A percentile compares a stretch with the other conserved stretches of the same genome.
Conservation (phyloP, 1,140 invertebrate species). For the Drosophila subobscura region DNA sequence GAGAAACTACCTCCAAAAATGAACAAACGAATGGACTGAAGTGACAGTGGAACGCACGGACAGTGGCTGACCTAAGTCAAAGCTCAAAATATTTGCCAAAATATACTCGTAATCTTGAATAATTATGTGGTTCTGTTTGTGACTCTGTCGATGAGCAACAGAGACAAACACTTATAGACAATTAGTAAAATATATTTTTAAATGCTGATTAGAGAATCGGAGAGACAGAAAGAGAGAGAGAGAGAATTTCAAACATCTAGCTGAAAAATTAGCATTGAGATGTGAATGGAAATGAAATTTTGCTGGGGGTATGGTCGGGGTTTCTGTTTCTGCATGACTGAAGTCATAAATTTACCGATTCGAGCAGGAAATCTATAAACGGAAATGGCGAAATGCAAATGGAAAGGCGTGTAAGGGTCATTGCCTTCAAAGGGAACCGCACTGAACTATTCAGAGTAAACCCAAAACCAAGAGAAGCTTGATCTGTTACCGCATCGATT, state of each 20-base stretch:
- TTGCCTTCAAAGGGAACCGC: constrained; percentile 2
- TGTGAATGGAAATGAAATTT: constrained; percentile 14
- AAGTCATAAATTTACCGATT: constrained; percentile 28
- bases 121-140: constrained; percentile 43
- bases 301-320: too few relatives aligned
- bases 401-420: constrained; percentile 31
- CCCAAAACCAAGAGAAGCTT: constrained; percentile 1
- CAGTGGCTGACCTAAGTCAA: constrained; percentile 34
- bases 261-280: constrained; percentile 11
- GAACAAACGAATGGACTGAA: background rate
- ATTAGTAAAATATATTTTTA: constrained; percentile 55
- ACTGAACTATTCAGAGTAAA: constrained; percentile 7
- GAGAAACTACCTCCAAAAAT: constrained; percentile 10
- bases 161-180: constrained; percentile 54
- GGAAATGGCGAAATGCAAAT: constrained; percentile 49
- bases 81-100: constrained; percentile 49
- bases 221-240: constrained; percentile 4
- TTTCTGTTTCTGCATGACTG: constrained; percentile 39
- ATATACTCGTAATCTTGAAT: constrained; percentile 52
- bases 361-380: constrained; percentile 25
- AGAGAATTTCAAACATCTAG: constrained; percentile 15
- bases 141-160: constrained; percentile 10
- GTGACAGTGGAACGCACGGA: background rate
- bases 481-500: constrained; percentile 22
- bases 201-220: constrained; percentile 46